phyloP scores from a whole-genome alignment of 2,113 vertebrate genomes.

The Coregonus clupeaformis region DNA sequence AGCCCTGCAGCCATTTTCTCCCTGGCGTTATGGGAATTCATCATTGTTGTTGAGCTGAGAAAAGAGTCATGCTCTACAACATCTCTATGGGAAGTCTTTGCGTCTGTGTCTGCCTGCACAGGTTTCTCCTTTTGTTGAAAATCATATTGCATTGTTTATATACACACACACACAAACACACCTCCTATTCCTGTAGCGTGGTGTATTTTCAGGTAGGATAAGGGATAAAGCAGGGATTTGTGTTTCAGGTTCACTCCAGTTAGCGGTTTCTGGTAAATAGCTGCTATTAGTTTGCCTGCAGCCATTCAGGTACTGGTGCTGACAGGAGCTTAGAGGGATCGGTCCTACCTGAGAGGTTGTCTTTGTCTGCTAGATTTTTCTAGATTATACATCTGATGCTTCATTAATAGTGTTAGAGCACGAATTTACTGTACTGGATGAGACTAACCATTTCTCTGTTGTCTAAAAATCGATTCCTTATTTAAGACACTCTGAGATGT shows the following conservation, averaged over 20 bases:
- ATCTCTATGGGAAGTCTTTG: too few relatives aligned
- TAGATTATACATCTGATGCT: conserved; percentile 18
- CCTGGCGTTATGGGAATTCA: not conserved
- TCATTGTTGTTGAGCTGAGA: too few relatives aligned
- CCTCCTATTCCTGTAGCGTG: not conserved
- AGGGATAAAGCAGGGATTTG: not conserved
- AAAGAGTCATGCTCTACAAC: too few relatives aligned
- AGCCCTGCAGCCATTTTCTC: not conserved
- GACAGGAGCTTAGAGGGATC: conserved; percentile 31
- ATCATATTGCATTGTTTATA: not conserved
- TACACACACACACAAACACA: not conserved
- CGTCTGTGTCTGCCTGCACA: not conserved
- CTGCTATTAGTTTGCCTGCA: conserved; percentile 24
- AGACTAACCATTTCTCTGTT: not conserved
- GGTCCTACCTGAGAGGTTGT: conserved; percentile 28
- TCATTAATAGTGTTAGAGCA: conserved; percentile 13
- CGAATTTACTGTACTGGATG: conserved; percentile 24
- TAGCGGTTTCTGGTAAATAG: not conserved
- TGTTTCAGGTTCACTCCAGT: conserved; percentile 17
- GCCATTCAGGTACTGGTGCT: not conserved
- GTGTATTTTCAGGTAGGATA: not conserved
- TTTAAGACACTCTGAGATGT: not conserved
- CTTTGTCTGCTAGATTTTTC: conserved; percentile 40
- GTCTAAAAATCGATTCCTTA: not conserved
- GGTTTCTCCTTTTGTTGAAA: not conserved